Evolutionary conservation across 2,888 invertebrate genomes (phyloP).

Genomic region (Choristoneura rosaceana): DNA sequence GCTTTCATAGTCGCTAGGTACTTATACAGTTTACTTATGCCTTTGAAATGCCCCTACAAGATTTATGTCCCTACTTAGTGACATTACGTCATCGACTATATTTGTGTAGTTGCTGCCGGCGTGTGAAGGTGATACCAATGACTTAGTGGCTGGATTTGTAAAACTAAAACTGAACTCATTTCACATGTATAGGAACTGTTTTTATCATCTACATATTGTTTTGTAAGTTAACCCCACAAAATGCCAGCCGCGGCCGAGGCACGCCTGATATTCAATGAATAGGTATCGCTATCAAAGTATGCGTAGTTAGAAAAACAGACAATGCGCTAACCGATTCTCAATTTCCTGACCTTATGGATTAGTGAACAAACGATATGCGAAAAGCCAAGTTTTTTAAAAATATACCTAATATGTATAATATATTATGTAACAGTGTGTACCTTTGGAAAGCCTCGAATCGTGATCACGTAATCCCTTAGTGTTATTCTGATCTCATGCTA

Average conservation of each 20-base stretch:
- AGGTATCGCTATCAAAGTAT: not conserved
- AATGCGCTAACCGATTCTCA: not conserved
- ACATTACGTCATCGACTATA: constrained; percentile 36
- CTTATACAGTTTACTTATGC: not conserved
- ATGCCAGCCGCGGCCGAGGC: not conserved
- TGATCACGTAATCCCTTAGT: constrained; percentile 20
- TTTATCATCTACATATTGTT: constrained; percentile 5
- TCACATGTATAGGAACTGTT: not conserved
- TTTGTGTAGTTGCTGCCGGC: constrained; percentile 26
- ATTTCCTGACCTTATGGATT: not conserved
- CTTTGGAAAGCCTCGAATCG: not conserved
- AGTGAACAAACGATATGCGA: not conserved
- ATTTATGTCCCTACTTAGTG: constrained; percentile 22
- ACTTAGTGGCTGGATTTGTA: constrained; percentile 20
- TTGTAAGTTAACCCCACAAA: constrained; percentile 11
- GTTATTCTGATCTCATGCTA: constrained; percentile 11
- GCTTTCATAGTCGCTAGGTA: not conserved
- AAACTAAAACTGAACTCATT: not conserved
- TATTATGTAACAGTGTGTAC: too few species aligned
- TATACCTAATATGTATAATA: too few species aligned
- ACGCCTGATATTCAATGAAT: not conserved
- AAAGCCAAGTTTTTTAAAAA: not conserved
- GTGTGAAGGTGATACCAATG: constrained; percentile 33
- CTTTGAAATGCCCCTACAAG: constrained; percentile 10
- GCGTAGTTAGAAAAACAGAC: not conserved